Conservation (phyloP, 2,113 vertebrate species). For the Tautogolabrus adspersus region DNA sequence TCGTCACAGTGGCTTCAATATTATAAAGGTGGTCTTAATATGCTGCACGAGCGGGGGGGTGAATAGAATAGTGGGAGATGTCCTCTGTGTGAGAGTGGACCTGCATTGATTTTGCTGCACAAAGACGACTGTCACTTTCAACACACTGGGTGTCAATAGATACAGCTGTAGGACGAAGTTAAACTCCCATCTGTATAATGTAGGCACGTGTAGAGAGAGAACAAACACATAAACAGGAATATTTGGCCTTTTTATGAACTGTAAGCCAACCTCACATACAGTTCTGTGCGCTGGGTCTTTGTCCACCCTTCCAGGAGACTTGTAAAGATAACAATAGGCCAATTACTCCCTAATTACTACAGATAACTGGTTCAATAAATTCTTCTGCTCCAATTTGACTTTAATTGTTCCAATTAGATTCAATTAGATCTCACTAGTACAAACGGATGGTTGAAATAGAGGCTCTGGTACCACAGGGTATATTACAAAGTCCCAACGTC, state of each 20-base stretch:
- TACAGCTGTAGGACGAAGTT: slow-evolving; percentile 13
- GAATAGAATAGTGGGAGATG: slow-evolving; percentile 24
- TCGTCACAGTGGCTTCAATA: too few relatives aligned
- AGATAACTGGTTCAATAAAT: slow-evolving; percentile 79
- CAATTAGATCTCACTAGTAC: slow-evolving; percentile 67
- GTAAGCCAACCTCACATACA: slow-evolving; percentile 32
- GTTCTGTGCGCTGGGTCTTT: slow-evolving; percentile 37
- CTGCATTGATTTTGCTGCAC: slow-evolving; percentile 32
- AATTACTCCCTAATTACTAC: slow-evolving; percentile 76
- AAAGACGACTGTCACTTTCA: slow-evolving; percentile 22
- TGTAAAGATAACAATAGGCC: slow-evolving; percentile 73
- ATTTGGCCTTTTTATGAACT: background rate
- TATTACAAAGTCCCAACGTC: slow-evolving; percentile 58
- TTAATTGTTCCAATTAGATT: slow-evolving; percentile 81
- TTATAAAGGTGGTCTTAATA: background rate
- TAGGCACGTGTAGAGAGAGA: background rate
- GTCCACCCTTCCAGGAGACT: slow-evolving; percentile 63
- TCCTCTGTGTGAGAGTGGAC: slow-evolving; percentile 12
- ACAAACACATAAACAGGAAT: slow-evolving; percentile 1
- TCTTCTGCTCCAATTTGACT: slow-evolving; percentile 72
- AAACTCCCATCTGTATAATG: background rate
- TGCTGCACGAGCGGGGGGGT: background rate
- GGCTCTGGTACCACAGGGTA: slow-evolving; percentile 38
- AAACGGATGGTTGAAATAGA: slow-evolving; percentile 46
- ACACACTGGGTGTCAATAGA: slow-evolving; percentile 9